These are phyloP conservation scores for Malurus alboscapulatus DNA, from an alignment of 2,113 vertebrate species.

Conservation along the genomic window DNA sequence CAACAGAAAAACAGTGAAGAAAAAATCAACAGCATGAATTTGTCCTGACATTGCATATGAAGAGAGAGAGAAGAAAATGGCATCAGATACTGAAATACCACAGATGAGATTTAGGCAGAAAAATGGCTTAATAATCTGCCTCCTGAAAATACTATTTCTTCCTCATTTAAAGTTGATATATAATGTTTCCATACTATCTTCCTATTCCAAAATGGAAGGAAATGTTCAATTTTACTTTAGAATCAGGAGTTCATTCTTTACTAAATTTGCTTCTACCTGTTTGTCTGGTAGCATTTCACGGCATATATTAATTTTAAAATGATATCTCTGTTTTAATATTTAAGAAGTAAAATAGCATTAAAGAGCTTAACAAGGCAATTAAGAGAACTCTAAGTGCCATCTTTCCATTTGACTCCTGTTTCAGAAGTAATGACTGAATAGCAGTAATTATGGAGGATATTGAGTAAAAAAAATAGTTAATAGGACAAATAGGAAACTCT, in stretches of 20 bases:
- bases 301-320: background rate
- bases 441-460: background rate
- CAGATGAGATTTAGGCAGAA: background rate
- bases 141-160: background rate
- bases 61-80: background rate
- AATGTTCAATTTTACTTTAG: background rate
- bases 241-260: background rate
- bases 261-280: background rate
- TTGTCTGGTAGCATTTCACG: background rate
- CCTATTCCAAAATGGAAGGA: background rate
- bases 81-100: background rate
- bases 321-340: background rate
- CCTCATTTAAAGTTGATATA: background rate
- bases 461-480: background rate
- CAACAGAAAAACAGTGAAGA: background rate
- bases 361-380: background rate
- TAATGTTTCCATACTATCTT: background rate
- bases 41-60: background rate
- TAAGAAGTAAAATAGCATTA: background rate
- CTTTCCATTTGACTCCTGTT: background rate
- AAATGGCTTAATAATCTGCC: background rate
- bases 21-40: background rate
- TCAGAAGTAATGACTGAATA: background rate
- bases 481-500: background rate
- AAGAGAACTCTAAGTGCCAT: background rate